Evolutionary conservation across 35 echinoderm and acorn worm genomes (phyloP).

Genomic region (Diadema setosum): DNA sequence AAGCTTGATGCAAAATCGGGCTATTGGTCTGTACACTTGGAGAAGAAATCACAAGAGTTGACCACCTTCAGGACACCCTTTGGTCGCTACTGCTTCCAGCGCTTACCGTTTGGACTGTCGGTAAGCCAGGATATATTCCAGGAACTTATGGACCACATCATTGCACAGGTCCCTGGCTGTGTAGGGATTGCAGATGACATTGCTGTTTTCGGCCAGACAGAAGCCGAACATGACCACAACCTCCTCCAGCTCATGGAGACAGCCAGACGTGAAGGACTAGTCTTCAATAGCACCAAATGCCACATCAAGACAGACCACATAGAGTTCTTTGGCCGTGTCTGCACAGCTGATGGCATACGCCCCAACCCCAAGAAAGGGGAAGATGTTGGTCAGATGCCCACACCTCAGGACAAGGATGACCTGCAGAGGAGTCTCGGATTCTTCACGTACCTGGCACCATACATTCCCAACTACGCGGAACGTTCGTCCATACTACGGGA

Average conservation of each 20-base stretch:
- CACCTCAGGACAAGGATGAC: slow-evolving; percentile 63
- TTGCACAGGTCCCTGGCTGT: slow-evolving; percentile 45
- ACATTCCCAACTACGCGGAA: slow-evolving; percentile 20
- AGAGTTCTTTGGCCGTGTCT: slow-evolving; percentile 18
- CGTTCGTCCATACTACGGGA: not conserved
- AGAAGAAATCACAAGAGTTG: slow-evolving; percentile 20
- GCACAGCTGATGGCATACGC: not conserved
- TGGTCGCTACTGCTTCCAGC: slow-evolving; percentile 53
- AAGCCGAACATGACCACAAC: slow-evolving; percentile 47
- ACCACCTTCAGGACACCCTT: slow-evolving; percentile 72
- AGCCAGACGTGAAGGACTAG: not conserved
- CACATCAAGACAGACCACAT: slow-evolving; percentile 30
- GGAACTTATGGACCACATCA: slow-evolving; percentile 41
- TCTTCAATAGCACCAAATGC: slow-evolving; percentile 63
- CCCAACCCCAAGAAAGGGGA: slow-evolving; percentile 34
- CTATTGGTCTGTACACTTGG: slow-evolving; percentile 36
- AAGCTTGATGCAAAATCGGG: slow-evolving; percentile 57
- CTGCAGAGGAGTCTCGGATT: slow-evolving; percentile 33
- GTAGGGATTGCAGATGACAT: slow-evolving; percentile 72
- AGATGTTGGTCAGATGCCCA: slow-evolving; percentile 30
- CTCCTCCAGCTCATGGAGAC: slow-evolving; percentile 10
- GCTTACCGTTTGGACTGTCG: slow-evolving; percentile 62
- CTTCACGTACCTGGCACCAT: slow-evolving; percentile 26
- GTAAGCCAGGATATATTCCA: slow-evolving; percentile 74
- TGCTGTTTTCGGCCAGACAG: slow-evolving; percentile 17